Evolutionary conservation across 2,797 vertebrate genomes (phyloP), one percentile per base, ranked within the genome.

Genomic region (Siniperca undulata): DNA sequence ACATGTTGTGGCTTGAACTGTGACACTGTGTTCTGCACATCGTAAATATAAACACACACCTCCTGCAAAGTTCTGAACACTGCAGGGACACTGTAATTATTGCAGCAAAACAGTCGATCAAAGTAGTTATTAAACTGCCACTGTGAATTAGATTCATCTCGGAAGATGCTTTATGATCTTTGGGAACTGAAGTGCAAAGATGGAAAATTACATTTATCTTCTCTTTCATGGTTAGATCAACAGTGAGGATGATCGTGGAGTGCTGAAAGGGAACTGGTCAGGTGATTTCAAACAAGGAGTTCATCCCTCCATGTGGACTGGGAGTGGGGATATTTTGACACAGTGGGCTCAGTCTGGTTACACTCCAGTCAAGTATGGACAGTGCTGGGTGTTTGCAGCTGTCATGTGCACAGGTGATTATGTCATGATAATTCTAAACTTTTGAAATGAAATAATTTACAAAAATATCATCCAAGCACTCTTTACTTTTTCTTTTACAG

Each of bases 371-470:
- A 95, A 94, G 80, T 98, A 97, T 0, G 97, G 97, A 17, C 97
- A 98, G 92, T 98, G 97, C 89, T 98, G 97, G 97, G 97, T 98
- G 86, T 98, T 96, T 74, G 97, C 97, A 0, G 97, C 95, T 0
- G 95, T 98, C 79, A 96, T 97, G 96, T 98, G 97, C 87, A 98
- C 97, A 96, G 97, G 97, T 97, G 92, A 44, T 64, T 80, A 56
- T n/a, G 8, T 24, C 11, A 17, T 50, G 0, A n/a, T n/a, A 0
- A 16, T 48, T 17, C 2, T 40, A 59, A 59, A 48, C 40, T 6
- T 64, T n/a, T n/a, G 1, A 62, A 48, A 58, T 30, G 0, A 20
- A 48, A 62, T 2, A 14, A 24, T 38, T 36, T 9, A 20, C 9
- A 2, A 20, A 30, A 62, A 36, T 11, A 46, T 46, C 17, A 19